Percentiles rank a stretch among this genome's conserved stretches.
These are phyloP conservation scores for Ceratoteleas bidentatus DNA, from an alignment of 1,140 invertebrate genomes.

Conservation along the genomic window DNA sequence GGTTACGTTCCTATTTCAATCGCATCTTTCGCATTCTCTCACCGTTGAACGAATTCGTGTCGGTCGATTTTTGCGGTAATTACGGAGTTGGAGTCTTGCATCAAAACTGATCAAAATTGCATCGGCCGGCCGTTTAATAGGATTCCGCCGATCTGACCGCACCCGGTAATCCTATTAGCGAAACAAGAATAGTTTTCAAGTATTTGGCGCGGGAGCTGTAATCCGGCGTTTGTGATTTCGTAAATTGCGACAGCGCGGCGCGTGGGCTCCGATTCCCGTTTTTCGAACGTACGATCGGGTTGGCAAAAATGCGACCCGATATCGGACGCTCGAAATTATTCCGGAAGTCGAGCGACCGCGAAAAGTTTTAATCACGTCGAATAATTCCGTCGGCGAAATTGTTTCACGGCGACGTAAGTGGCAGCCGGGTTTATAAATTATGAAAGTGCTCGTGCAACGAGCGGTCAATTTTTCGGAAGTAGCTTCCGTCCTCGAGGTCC, in stretches of 20 bases:
- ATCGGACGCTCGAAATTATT: constrained; percentile 19
- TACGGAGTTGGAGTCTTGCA: too few species aligned
- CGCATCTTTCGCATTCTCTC: too few species aligned
- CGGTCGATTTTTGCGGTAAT: too few species aligned
- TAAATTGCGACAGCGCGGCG: not conserved
- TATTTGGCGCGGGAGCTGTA: constrained; percentile 14
- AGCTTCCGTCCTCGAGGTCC: not conserved
- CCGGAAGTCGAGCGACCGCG: constrained; percentile 1
- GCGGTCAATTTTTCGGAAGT: not conserved
- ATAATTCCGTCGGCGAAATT: constrained; percentile 32
- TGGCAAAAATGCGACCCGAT: too few species aligned
- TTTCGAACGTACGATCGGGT: too few species aligned
- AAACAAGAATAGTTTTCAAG: constrained; percentile 40
- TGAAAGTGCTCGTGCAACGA: constrained; percentile 17
- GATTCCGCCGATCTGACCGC: constrained; percentile 29
- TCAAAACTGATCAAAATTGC: constrained; percentile 15
- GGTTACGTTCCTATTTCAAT: too few species aligned
- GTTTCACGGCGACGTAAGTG: constrained; percentile 25
- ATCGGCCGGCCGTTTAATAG: constrained; percentile 19
- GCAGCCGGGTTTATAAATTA: constrained; percentile 21
- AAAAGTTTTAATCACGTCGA: constrained; percentile 39
- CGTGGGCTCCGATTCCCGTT: too few species aligned
- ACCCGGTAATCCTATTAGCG: constrained; percentile 36
- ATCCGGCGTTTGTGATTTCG: constrained; percentile 8
- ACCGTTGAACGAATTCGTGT: too few species aligned